Evolutionary conservation across 2,113 vertebrate genomes (phyloP).

Genomic region (Clarias macrocephalus): DNA sequence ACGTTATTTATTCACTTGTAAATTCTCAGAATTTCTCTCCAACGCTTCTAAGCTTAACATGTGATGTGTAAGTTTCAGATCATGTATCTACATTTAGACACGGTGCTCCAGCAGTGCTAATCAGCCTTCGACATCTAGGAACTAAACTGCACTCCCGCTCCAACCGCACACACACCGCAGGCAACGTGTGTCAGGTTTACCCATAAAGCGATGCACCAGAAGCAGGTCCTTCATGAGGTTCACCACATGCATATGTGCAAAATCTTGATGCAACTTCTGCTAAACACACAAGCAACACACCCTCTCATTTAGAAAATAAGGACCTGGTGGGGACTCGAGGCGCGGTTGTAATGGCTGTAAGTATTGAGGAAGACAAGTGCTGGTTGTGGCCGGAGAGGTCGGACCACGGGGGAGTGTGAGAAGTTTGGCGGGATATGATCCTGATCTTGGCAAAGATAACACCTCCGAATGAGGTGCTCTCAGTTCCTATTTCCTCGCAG

Average conservation of each 20-base stretch:
- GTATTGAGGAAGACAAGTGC: slow-evolving; percentile 37
- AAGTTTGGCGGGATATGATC: neutral
- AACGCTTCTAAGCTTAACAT: neutral
- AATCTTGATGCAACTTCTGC: slow-evolving; percentile 16
- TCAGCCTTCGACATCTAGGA: neutral
- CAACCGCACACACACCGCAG: neutral
- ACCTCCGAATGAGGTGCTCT: neutral
- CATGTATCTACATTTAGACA: neutral
- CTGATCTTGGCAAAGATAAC: neutral
- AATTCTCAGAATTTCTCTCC: neutral
- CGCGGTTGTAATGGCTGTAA: slow-evolving; percentile 23
- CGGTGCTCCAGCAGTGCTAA: neutral
- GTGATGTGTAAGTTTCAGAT: neutral
- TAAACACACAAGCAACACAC: neutral
- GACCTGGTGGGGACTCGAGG: slow-evolving; percentile 14
- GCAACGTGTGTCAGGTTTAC: neutral
- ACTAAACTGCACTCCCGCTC: neutral
- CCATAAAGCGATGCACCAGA: neutral
- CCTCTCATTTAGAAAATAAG: slow-evolving; percentile 46
- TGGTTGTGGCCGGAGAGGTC: slow-evolving; percentile 23
- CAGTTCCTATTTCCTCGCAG: neutral
- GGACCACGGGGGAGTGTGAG: slow-evolving; percentile 16
- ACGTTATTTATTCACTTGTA: neutral
- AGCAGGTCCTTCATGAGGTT: neutral
- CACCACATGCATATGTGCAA: slow-evolving; percentile 28